Evolutionary conservation across 2,797 vertebrate genomes (phyloP).

Genomic region (Cyclura pinguis): DNA sequence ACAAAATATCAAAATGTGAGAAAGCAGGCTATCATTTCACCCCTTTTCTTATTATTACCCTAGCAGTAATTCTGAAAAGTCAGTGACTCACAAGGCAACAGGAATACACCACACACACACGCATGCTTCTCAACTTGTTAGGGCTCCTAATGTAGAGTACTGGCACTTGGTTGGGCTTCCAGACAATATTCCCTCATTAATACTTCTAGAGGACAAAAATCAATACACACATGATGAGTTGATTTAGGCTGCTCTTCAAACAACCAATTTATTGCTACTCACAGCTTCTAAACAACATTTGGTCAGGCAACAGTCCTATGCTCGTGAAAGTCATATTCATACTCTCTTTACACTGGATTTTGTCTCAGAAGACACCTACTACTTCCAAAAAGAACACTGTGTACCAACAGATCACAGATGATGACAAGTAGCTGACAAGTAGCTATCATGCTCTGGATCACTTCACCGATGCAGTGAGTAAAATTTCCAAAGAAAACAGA

Average conservation of each 20-base stretch:
- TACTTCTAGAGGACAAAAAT: slow-evolving; percentile 70
- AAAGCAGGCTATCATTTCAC: neutral
- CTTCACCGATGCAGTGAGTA: neutral
- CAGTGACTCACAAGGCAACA: slow-evolving; percentile 18
- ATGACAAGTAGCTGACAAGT: slow-evolving; percentile 50
- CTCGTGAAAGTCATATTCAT: slow-evolving; percentile 49
- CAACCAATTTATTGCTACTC: slow-evolving; percentile 57
- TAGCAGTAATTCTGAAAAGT: neutral
- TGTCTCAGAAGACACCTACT: slow-evolving; percentile 48
- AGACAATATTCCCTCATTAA: slow-evolving; percentile 73
- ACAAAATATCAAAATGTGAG: neutral
- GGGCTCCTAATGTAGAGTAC: slow-evolving; percentile 58
- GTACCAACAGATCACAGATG: slow-evolving; percentile 66
- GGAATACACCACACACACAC: slow-evolving; percentile 15
- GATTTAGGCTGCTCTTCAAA: slow-evolving; percentile 64
- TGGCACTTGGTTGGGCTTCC: slow-evolving; percentile 60
- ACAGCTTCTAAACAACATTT: slow-evolving; percentile 51
- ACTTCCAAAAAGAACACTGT: slow-evolving; percentile 55
- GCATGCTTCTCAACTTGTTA: slow-evolving; percentile 41
- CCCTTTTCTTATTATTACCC: slow-evolving; percentile 21
- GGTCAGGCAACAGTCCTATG: slow-evolving; percentile 56
- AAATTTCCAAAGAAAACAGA: neutral
- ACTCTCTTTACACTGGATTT: slow-evolving; percentile 66
- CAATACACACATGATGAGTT: slow-evolving; percentile 64
- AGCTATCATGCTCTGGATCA: slow-evolving; percentile 32